phyloP scores from a whole-genome alignment of 2,888 invertebrate genomes.

The Embidobia sp. region DNA sequence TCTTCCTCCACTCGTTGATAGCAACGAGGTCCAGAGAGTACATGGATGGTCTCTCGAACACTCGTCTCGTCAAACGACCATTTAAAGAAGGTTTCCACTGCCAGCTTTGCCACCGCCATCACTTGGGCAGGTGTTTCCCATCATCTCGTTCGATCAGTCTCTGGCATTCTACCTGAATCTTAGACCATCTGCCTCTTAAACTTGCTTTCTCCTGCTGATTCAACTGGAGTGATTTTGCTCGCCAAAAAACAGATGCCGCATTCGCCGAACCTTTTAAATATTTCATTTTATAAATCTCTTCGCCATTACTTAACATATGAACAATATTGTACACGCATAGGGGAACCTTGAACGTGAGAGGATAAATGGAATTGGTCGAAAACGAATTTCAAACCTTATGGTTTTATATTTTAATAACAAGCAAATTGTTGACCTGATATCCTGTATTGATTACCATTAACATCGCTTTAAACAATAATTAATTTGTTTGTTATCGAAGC shows the following conservation, averaged over 20 bases:
- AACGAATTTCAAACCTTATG: no score
- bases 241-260: slow-evolving; percentile 48
- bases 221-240: slow-evolving; percentile 58
- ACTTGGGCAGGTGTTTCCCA: slow-evolving; percentile 74
- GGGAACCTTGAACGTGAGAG: no score
- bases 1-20: slow-evolving; percentile 48
- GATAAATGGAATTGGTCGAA: no score
- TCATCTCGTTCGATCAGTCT: slow-evolving; percentile 65
- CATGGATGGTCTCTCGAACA: slow-evolving; percentile 41
- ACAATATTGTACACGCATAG: no score
- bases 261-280: slow-evolving; percentile 19
- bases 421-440: no score
- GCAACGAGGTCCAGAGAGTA: slow-evolving; percentile 40
- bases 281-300: slow-evolving; percentile 2
- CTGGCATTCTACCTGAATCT: slow-evolving; percentile 68
- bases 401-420: no score
- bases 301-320: neutral
- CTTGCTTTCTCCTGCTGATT: slow-evolving; percentile 64
- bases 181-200: slow-evolving; percentile 70
- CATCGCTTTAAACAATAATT: no score
- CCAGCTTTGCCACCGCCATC: slow-evolving; percentile 58
- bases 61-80: slow-evolving; percentile 58
- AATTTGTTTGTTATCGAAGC: no score
- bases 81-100: slow-evolving; percentile 67
- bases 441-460: no score